phyloP scores from a whole-genome alignment of 1,140 invertebrate species.

The Macrostomum lignano region DNA sequence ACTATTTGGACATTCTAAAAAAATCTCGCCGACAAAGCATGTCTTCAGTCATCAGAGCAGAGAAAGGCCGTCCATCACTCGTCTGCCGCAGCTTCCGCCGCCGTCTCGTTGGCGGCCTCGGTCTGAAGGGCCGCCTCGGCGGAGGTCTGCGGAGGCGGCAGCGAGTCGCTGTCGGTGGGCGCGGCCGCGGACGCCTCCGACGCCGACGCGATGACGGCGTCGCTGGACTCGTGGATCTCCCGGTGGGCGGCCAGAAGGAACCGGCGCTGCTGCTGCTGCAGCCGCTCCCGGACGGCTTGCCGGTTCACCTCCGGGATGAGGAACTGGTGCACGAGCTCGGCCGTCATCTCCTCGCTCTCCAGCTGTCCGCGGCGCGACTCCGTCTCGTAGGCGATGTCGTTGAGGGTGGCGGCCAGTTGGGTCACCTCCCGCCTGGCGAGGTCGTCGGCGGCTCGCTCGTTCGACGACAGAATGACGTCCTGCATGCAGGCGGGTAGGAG shows the following conservation, averaged over 20 bases:
- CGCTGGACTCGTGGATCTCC: slow-evolving; percentile 14
- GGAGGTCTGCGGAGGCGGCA: too few relatives aligned
- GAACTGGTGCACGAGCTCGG: slow-evolving; percentile 36
- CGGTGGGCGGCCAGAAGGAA: slow-evolving; percentile 20
- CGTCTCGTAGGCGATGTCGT: slow-evolving; percentile 29
- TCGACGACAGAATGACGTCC: slow-evolving; percentile 34
- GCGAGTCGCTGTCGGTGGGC: too few relatives aligned
- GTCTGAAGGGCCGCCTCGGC: too few relatives aligned
- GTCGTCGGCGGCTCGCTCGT: slow-evolving; percentile 33
- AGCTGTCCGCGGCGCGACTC: slow-evolving; percentile 15
- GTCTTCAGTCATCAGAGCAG: too few relatives aligned
- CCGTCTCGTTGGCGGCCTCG: too few relatives aligned
- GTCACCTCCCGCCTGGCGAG: slow-evolving; percentile 32
- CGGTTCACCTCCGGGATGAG: slow-evolving; percentile 35
- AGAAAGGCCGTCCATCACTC: too few relatives aligned
- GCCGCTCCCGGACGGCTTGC: background rate
- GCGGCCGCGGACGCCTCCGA: background rate
- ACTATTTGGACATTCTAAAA: too few relatives aligned
- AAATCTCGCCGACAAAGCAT: too few relatives aligned
- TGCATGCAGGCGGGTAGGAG: too few relatives aligned
- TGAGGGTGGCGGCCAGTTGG: slow-evolving; percentile 33
- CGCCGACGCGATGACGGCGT: slow-evolving; percentile 1
- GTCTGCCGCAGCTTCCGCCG: too few relatives aligned
- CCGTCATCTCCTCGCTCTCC: slow-evolving; percentile 33
- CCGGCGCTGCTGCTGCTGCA: slow-evolving; percentile 15